Base-by-base conservation (phyloP, 23 tunicate species). In the Diplosoma virens region DNA sequence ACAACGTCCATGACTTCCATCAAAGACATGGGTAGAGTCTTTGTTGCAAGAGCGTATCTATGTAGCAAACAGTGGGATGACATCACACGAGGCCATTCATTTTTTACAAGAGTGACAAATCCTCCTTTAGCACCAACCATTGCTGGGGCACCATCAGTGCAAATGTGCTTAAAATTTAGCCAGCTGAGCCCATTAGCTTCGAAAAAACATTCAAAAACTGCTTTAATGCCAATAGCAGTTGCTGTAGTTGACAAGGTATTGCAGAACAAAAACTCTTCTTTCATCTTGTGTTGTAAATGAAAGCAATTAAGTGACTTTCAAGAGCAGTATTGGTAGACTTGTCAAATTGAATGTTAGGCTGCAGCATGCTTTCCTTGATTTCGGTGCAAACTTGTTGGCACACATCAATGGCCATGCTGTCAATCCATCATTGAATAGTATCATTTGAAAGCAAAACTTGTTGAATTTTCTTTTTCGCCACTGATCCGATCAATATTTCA, bases 51-150 rank as follows among this genome's bases (percentile, higher is more conserved):
- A 70, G 65, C 76, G 65, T 37, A 70, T 24, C 76, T 11, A 22
- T 70, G 76, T 70, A 70, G 28, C 24, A 25, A 70, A 41, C 76
- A 70, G 76, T 70, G 76, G 28, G 76, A 70, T 14, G 76, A 70
- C 22, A 25, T 70, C 58, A 70, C 65, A 41, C 37, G 65, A 37
- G 65, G 76, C 76, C 76, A 70, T 37, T 70, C 65, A 6, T 70
- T 70, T 41, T 66, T 70, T 22, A 37, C 76, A 70, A 70, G 25
- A 4, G 76, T 41, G 64, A 37, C 25, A 23, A 70, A 70, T 16
- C 76, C 64, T 70, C 58, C 76, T 41, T 41, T 70, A 25, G 37
- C 76, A 23, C 76, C 76, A 70, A 70, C 76, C 55, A 70, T 70
- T 41, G 64, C 76, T 70, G 76, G 65, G 25, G 76, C 47, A 23